phyloP scores from a whole-genome alignment of 2,888 invertebrate species.

The Eupithecia pulchellata region DNA sequence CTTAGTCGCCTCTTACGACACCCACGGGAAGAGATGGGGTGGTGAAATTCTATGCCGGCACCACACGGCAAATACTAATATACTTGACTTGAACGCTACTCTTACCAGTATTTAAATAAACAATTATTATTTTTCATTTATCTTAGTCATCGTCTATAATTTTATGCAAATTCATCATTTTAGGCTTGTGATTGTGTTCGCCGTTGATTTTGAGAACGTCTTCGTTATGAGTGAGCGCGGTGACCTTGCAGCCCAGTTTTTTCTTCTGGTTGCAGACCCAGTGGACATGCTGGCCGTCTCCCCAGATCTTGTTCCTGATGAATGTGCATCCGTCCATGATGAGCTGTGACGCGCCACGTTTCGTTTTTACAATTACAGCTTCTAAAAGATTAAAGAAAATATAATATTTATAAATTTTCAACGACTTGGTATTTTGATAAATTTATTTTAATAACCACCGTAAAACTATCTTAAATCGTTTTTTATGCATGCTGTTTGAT shows the following conservation, averaged over 20 bases:
- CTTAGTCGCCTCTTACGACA: no score
- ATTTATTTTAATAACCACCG: not conserved
- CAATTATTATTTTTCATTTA: not conserved
- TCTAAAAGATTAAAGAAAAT: conserved; percentile 38
- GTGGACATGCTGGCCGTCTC: conserved; percentile 39
- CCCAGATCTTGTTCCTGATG: conserved; percentile 48
- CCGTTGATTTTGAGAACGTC: not conserved
- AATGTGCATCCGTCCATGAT: conserved; percentile 45
- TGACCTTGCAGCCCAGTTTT: conserved; percentile 1
- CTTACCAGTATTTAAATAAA: no score
- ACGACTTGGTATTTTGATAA: not conserved
- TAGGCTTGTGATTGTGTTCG: not conserved
- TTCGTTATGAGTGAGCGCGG: not conserved
- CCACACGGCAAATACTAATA: no score
- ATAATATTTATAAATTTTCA: not conserved
- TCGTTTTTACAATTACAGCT: conserved; percentile 48
- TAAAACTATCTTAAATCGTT: not conserved
- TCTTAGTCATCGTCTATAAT: not conserved
- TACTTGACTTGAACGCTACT: no score
- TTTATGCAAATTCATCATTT: not conserved
- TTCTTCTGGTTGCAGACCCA: conserved; percentile 23
- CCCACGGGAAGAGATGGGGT: no score
- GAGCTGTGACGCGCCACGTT: conserved; percentile 48
- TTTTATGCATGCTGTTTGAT: no score
- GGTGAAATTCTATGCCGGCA: no score